Evolutionary conservation across 2,113 vertebrate genomes (phyloP), one percentile per base, ranked within the genome.

Genomic region (Anser brachyrhynchus): DNA sequence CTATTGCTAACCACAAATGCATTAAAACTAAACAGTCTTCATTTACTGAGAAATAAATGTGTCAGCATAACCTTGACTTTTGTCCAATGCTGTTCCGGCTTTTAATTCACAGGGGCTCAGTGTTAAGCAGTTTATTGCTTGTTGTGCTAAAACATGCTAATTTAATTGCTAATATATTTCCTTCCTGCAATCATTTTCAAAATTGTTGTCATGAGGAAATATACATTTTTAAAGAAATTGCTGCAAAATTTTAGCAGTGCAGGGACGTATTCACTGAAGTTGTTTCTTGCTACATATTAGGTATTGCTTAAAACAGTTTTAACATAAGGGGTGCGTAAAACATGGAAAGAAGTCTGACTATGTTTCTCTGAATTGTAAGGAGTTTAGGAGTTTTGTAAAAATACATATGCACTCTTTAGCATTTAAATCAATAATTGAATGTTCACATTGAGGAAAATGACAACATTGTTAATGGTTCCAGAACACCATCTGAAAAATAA

Each of bases 21-120:
- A 98, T 98, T 98, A 98, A 98, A 98, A 97, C 98, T 98, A 98
- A 98, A 98, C 97, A 98, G 97, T 96, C 98, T 97, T 98, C 97
- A 97, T 98, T 98, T 97, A 92, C 97, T 91, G 96, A 97, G 97
- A 98, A 98, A 98, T 97, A 98, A 98, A 98, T 98, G 97, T 98
- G 98, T 98, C 98, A 98, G 98, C 97, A 98, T 94, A 98, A 97
- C 97, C 97, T 94, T 94, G 98, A 98, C 96, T 97, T 98, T 97
- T 97, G 97, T 97, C 98, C 98, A 97, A 97, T 97, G 97, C 59
- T 96, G 97, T 98, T 98, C 98, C 93, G 96, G 97, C 94, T 94
- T 97, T 98, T 97, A 98, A 98, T 97, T 98, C 97, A 96, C 97
- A 93, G 93, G 95, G 95, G 97, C 97, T 97, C 96, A 77, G 89